Base-by-base conservation (phyloP, 2,113 vertebrate genomes). In the Sorex araneus region DNA sequence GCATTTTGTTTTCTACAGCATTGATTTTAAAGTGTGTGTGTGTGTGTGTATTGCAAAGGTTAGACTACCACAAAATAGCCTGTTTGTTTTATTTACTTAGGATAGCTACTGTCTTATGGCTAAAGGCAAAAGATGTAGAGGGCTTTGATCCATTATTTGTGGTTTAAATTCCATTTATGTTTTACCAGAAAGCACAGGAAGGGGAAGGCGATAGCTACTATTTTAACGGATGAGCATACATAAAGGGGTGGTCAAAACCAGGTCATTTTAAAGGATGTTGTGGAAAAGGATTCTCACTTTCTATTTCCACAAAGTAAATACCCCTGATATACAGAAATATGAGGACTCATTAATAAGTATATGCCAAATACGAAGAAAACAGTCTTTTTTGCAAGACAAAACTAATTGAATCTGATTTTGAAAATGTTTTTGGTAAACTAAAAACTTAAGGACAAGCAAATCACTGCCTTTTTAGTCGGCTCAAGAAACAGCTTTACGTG, bases 221-320 rank as follows among this genome's bases (percentile, higher is more conserved):
- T 76, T 96, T 79, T 63, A 74, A 80, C 90, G 91, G 64, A 74
- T 81, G 95, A 79, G 84, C 96, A 60, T 95, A 85, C 94, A 96
- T 97, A 87, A 97, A 89, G 95, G 74, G 90, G 75, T 87, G 92
- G 93, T 95, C 94, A 97, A 92, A 96, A 97, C 90, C 96, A 96
- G 93, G 47, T 73, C 95, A 86, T 93, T 97, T 95, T 97, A 96
- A 81, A 92, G 96, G 82, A 95, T 93, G 88, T 74, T 80, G 71
- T 2, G 54, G 86, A 76, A 27, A 74, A 84, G 3, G 64, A 78
- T 43, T 93, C 94, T 95, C 76, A 91, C 91, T 88, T 40, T 92
- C 36, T 77, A 96, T 91, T 95, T 94, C 84, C 92, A 92, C 96
- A 96, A 94, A 93, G 79, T 93, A 96, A 96, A 94, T 71, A 95